A percentile compares a stretch with the other conserved stretches of the same genome.
Conservation (phyloP, 2,888 invertebrate species). For the Himalopsyche kuldschensis region DNA sequence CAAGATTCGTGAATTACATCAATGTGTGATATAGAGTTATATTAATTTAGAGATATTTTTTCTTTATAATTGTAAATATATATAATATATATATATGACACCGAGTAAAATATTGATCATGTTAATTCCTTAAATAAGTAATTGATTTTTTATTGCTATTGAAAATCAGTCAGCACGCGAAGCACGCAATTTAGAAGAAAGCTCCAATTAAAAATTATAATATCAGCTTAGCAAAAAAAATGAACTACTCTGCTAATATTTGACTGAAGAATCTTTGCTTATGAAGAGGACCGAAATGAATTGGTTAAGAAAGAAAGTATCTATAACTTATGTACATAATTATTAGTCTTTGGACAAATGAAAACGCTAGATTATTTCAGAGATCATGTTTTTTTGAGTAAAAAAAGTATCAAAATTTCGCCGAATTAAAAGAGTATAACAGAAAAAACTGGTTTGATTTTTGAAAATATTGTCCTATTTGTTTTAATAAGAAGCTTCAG, state of each 20-base stretch:
- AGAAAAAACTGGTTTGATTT: background rate
- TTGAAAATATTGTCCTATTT: background rate
- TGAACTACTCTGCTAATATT: background rate
- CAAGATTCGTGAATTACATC: constrained; percentile 37
- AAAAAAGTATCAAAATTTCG: background rate
- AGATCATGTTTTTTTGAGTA: background rate
- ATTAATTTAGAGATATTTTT: constrained; percentile 32
- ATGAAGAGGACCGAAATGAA: background rate
- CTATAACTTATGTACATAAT: background rate
- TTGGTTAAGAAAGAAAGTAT: background rate
- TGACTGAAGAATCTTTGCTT: background rate
- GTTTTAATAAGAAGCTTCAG: background rate
- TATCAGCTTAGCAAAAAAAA: constrained; percentile 33
- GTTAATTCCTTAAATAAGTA: constrained; percentile 60
- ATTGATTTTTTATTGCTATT: constrained; percentile 65
- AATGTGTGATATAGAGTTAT: constrained; percentile 32
- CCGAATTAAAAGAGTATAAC: background rate
- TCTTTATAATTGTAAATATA: constrained; percentile 52
- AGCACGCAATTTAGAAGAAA: constrained; percentile 65
- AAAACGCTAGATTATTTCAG: background rate
- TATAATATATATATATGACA: constrained; percentile 62
- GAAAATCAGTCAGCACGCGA: constrained; percentile 66
- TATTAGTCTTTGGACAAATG: background rate
- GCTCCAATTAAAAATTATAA: constrained; percentile 40
- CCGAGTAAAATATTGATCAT: constrained; percentile 63